Base-by-base conservation (phyloP, 2,113 vertebrate genomes). In the Mirza zaza region DNA sequence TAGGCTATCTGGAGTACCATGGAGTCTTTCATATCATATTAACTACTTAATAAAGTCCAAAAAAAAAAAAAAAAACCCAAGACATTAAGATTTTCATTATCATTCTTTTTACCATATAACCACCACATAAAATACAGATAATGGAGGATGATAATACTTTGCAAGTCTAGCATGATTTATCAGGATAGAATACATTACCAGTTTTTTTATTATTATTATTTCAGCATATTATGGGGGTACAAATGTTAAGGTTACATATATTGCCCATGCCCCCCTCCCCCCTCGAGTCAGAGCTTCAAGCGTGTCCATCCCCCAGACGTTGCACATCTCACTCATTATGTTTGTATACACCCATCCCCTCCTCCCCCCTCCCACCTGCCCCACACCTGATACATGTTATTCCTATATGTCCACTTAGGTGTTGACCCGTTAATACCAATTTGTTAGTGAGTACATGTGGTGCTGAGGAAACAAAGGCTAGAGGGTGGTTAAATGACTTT, bases 1-100 rank as follows among this genome's bases (percentile, higher is more conserved):
- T 45, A 97, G 36, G 45, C 65, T 90, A 81, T 71, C 20, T 97
- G 25, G 75, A 94, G 23, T 55, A 92, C n/a, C 92, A 82, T 23
- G 34, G 36, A 63, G 42, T 77, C 83, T 73, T 90, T 90, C 63
- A 68, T 82, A 7, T 93, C 45, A 18, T 48, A 93, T 48, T 75
- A 89, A 65, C 61, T 61, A 94, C n/a, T 87, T 57, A 36, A 87
- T 39, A 34, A 96, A 96, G 96, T 3, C 57, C n/a, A n/a, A n/a
- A n/a, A n/a, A n/a, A n/a, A n/a, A n/a, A n/a, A 20, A 39, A 95
- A 88, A 34, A 50, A 61, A 14, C 14, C 20, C 70, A 68, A 95
- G 71, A 52, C 5, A 20, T 67, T 84, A 50, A 81, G 52, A 67
- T 5, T 83, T 92, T 39, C 50, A 79, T 36, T 82, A 91, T 57